Percentiles rank a stretch among this genome's conserved stretches.
phyloP scores from a whole-genome alignment of 1,140 invertebrate species.

The Pollicipes pollicipes region DNA sequence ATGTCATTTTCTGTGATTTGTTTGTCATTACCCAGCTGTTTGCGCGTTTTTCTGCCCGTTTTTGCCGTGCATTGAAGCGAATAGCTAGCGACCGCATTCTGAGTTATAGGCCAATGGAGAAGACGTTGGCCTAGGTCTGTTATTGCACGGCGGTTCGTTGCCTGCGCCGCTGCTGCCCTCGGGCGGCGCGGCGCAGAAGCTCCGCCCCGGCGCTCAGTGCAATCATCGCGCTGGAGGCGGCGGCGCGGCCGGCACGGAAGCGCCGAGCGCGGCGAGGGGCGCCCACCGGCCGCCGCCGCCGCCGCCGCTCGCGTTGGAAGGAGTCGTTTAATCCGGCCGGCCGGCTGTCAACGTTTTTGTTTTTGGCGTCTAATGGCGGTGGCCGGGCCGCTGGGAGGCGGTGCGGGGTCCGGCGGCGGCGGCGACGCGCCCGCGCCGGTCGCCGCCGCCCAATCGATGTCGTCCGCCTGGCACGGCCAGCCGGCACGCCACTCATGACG shows the following conservation, averaged over 20 bases:
- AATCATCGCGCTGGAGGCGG: too few relatives aligned
- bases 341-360: background rate
- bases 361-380: background rate
- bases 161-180: background rate
- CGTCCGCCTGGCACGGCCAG: background rate
- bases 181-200: background rate
- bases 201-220: background rate
- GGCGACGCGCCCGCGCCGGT: too few relatives aligned
- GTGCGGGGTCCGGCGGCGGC: too few relatives aligned
- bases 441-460: background rate
- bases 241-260: background rate
- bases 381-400: too few relatives aligned
- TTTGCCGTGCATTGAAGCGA: slow-evolving; percentile 2
- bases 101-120: slow-evolving; percentile 5
- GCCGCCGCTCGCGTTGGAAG: background rate
- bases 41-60: slow-evolving; percentile 4
- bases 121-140: slow-evolving; percentile 3
- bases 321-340: background rate
- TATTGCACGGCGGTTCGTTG: background rate
- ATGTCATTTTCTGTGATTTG: slow-evolving; percentile 6
- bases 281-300: too few relatives aligned
- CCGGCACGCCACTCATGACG: background rate
- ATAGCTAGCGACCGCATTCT: background rate
- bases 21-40: slow-evolving; percentile 3
- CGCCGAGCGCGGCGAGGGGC: too few relatives aligned